Conservation (phyloP, 2,113 vertebrate genomes). For the Picathartes gymnocephalus region DNA sequence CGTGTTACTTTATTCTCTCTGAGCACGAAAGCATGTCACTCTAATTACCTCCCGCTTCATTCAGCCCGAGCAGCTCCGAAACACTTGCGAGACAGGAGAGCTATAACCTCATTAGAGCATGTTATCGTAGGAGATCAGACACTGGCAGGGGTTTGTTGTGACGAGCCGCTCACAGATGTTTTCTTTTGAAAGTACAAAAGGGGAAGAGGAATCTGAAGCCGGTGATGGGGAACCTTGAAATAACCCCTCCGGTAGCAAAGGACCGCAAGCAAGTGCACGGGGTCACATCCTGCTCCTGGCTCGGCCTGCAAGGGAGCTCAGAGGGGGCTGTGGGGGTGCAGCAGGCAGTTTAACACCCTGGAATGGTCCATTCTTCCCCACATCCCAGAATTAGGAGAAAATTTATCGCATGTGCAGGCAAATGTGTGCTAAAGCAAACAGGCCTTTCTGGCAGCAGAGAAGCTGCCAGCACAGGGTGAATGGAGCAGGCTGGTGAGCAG, state of each 20-base stretch:
- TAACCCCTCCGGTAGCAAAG: not conserved
- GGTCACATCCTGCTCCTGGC: not conserved
- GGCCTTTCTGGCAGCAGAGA: not conserved
- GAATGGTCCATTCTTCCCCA: not conserved
- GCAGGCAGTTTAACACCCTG: not conserved
- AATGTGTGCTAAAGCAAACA: not conserved
- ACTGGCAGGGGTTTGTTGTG: conserved; percentile 21
- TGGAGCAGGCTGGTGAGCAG: fast-evolving
- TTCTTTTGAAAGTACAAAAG: conserved; percentile 38
- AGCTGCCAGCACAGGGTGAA: not conserved
- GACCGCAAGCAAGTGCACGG: not conserved
- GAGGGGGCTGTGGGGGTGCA: not conserved
- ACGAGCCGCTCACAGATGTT: conserved; percentile 1
- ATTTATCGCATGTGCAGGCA: fast-evolving
- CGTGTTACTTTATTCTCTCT: conserved; percentile 47
- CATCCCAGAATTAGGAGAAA: not conserved
- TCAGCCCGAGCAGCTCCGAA: not conserved
- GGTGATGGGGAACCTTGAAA: not conserved
- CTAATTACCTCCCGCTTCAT: conserved; percentile 29
- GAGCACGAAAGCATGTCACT: conserved; percentile 41
- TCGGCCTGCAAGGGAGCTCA: not conserved
- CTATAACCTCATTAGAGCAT: conserved; percentile 47
- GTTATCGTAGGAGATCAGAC: conserved; percentile 54
- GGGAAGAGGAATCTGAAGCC: not conserved
- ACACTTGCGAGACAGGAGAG: conserved; percentile 25